Base-by-base conservation (phyloP, 2,888 invertebrate species). In the Lycocerus yunnanus region DNA sequence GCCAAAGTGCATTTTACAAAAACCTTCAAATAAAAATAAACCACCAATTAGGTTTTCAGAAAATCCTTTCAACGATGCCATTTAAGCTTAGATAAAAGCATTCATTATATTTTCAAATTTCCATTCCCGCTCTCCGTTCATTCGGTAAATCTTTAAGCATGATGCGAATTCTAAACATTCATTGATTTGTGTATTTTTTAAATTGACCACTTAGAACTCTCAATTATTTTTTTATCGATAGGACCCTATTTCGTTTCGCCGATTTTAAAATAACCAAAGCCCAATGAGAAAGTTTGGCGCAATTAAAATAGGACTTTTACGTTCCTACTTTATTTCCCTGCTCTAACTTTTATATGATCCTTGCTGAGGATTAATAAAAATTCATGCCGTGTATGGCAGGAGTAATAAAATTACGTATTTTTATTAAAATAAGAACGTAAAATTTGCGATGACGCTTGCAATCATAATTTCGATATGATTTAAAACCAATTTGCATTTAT, bases 401-500 rank as follows among this genome's bases (percentile, higher is more conserved):
- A 43, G 43, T 43, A 43, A 43, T 43, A 43, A 43, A 43, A 43
- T 43, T 43, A 43, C 43, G 43, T 43, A 43, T 43, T 43, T 43
- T 18, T 18, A 18, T 18, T 20, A 63, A 63, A 63, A 43, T 67
- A 43, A 58, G 24, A 27, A 67, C 16, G 20, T 58, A 59, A 69
- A 58, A 59, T 58, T 18, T 18, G 16, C 20, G 20, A 69, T 59
- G 58, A 69, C 20, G 24, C 58, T 20, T 15, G 16, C 27, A 69
- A 20, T 59, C 20, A 58, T 58, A 69, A 43, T 69, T 59, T 69
- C 20, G 27, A 69, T 59, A 18, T 14, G 16, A 18, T 68, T 58
- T 15, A 27, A 69, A 18, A 69, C 69, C 14, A 69, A 69, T 69
- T 69, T 61, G 59, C 20, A 59, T 68, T 43, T 20, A 16, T 68